Evolutionary conservation across 2,113 vertebrate genomes (phyloP), one percentile per base, ranked within the genome.

Genomic region (Rafetus swinhoei): DNA sequence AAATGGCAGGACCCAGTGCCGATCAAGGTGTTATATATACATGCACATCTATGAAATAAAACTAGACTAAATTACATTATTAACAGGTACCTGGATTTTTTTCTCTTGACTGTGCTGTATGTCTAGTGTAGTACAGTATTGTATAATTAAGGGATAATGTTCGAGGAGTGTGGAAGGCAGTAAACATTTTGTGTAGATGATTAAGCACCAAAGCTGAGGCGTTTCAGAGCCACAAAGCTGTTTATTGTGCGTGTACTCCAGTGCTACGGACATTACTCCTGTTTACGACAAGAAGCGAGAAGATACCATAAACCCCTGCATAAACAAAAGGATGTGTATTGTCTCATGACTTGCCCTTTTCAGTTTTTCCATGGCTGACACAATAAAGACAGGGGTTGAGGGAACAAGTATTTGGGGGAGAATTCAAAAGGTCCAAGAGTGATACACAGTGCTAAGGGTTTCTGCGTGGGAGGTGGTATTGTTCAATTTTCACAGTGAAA

Each of bases 61-160:
- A 69, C 65, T 18, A 59, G 82, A 35, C 24, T 80, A 59, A 77
- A 16, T 56, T 56, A 45, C 0, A 1, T 11, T 50, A 90, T 57
- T 83, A 77, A 35, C 50, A 76, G 52, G 24, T 9, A 45, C 14
- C 9, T 27, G 65, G 39, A n/a, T 85, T 87, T 85, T 72, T 59
- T 69, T 87, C 77, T 45, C 4, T 21, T 22, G 14, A 8, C n/a
- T 24, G 27, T 27, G 57, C 50, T 77, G 27, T 32, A 15, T 13
- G 7, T 72, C 57, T 85, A 55, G 15, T 19, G 50, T 32, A 62
- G 86, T 0, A 0, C 79, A 69, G 22, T 0, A 0, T 13, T 85
- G 69, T 83, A n/a, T 45, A 92, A 94, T 87, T 82, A 89, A 87
- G 65, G 52, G 90, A 56, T 53, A 35, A 90, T 53, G 53, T 22